Conservation (phyloP, 2,113 vertebrate species). For the Phodopus roborovskii region DNA sequence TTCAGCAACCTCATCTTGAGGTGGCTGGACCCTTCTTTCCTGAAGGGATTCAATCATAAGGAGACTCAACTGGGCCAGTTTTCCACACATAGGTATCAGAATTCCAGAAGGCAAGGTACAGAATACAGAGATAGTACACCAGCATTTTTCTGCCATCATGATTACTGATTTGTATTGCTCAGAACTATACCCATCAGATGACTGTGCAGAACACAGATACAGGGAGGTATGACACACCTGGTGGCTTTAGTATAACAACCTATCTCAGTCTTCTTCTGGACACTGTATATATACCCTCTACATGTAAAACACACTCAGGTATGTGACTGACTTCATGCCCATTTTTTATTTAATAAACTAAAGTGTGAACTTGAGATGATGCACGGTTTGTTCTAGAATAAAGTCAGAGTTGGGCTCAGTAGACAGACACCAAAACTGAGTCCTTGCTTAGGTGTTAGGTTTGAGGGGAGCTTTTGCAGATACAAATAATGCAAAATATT, state of each 20-base stretch:
- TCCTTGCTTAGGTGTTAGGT: neutral
- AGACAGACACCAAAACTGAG: neutral
- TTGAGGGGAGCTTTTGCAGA: neutral
- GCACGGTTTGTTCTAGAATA: neutral
- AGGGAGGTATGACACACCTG: neutral
- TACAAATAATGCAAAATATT: neutral
- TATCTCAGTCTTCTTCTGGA: neutral
- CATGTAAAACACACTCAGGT: rapidly evolving
- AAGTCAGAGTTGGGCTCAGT: neutral
- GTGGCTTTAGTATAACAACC: neutral
- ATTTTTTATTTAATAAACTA: neutral
- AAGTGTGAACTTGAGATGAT: neutral
- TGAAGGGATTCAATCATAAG: neutral
- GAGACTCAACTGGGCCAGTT: neutral
- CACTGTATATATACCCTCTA: rapidly evolving
- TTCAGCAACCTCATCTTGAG: rapidly evolving
- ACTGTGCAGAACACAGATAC: rapidly evolving
- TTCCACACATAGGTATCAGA: neutral
- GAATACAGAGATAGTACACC: no score
- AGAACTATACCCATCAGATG: neutral
- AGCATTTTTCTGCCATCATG: neutral
- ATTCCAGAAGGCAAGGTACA: neutral
- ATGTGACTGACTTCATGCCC: neutral
- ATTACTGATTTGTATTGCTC: neutral
- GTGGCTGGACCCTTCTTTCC: neutral